Conservation (phyloP, 2,797 vertebrate species). For the Oreochromis grahami region DNA sequence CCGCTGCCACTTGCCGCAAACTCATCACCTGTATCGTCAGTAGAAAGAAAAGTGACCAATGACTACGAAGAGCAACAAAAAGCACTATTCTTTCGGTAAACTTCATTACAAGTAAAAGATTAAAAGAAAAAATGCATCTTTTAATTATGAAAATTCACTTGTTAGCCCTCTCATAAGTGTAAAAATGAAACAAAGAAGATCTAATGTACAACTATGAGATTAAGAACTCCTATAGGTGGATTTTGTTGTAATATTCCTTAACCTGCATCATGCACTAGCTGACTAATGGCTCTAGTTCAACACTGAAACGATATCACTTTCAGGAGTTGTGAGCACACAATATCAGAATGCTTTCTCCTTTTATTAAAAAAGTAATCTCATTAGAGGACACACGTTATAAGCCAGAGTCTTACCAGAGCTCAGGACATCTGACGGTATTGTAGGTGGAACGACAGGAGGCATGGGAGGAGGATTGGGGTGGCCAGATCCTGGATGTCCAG, state of each 20-base stretch:
- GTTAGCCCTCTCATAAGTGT: not conserved
- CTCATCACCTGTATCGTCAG: slow-evolving; percentile 59
- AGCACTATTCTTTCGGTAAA: not conserved
- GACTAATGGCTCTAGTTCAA: not conserved
- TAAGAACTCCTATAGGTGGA: not conserved
- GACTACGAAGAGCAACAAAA: not conserved
- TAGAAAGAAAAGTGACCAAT: not conserved
- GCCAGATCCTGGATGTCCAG: slow-evolving; percentile 47
- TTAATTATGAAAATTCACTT: not conserved
- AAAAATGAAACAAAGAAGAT: not conserved
- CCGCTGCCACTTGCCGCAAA: slow-evolving; percentile 65
- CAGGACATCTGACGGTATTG: slow-evolving; percentile 60
- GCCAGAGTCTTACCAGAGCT: slow-evolving; percentile 65
- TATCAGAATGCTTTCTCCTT: not conserved
- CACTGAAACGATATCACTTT: not conserved
- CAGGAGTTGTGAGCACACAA: not conserved
- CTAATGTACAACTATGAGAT: not conserved
- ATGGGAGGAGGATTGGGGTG: slow-evolving; percentile 64
- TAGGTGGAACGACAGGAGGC: slow-evolving; percentile 66
- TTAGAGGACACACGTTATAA: not conserved
- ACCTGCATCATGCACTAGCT: not conserved
- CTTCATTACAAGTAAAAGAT: not conserved
- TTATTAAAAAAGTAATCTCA: not conserved
- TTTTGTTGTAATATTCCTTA: not conserved
- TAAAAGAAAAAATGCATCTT: not conserved